Evolutionary conservation across 2,888 invertebrate species (phyloP).

Genomic region (Polymixis flavicincta): DNA sequence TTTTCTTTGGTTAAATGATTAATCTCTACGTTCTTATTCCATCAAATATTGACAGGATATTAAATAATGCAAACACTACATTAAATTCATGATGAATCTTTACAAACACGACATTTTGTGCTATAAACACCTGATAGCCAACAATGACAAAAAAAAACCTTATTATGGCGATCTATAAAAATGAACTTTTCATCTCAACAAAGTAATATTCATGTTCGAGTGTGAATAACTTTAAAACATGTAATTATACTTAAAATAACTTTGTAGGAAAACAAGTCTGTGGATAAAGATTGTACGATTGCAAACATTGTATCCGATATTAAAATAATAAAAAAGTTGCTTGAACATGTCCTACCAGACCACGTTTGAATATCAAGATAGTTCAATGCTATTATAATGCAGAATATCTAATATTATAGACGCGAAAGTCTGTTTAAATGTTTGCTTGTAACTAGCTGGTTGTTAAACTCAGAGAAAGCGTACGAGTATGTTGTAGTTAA

Average conservation of each 20-base stretch:
- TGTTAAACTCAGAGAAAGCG: conserved; percentile 27
- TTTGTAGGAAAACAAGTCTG: conserved; percentile 58
- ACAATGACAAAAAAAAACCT: not conserved
- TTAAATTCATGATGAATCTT: conserved; percentile 25
- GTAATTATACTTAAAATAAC: conserved; percentile 70
- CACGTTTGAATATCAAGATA: conserved; percentile 47
- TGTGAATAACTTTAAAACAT: conserved; percentile 67
- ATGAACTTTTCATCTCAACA: conserved; percentile 54
- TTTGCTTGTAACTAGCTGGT: conserved; percentile 32
- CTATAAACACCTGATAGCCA: conserved; percentile 16
- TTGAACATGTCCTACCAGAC: conserved; percentile 51
- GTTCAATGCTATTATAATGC: conserved; percentile 51
- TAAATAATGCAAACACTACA: not conserved
- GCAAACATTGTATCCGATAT: conserved; percentile 64
- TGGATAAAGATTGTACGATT: conserved; percentile 63
- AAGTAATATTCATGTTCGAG: conserved; percentile 64
- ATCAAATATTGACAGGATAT: not conserved
- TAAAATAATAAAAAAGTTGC: conserved; percentile 61
- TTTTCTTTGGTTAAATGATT: not conserved
- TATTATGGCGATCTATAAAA: conserved; percentile 47
- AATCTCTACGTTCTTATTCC: not conserved
- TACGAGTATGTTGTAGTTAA: not conserved
- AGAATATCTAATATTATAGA: conserved; percentile 67
- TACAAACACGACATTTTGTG: conserved; percentile 11
- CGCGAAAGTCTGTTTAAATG: conserved; percentile 33